phyloP scores from a whole-genome alignment of 2,888 invertebrate genomes.

The Sinodicranocentrus sp. region DNA sequence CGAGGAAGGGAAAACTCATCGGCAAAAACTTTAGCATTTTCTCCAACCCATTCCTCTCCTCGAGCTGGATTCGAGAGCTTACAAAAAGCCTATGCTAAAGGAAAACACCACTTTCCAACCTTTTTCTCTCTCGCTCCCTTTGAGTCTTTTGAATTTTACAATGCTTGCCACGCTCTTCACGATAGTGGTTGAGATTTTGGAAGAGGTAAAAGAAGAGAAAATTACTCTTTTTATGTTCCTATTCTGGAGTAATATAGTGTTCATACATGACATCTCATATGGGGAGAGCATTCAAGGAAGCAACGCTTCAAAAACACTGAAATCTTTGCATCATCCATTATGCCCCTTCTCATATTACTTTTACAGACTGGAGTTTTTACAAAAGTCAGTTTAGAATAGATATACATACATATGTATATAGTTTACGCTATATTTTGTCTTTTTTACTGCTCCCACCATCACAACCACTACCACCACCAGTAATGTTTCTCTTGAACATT shows the following conservation, averaged over 20 bases:
- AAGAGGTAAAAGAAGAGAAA: conserved; percentile 52
- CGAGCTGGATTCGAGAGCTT: no score
- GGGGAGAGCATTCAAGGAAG: conserved; percentile 47
- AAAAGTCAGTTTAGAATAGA: conserved; percentile 32
- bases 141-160: conserved; percentile 34
- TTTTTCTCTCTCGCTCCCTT: conserved; percentile 36
- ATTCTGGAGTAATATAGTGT: neutral
- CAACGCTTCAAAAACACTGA: conserved; percentile 30
- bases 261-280: conserved; percentile 5
- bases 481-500: no score
- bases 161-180: conserved; percentile 18
- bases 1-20: conserved; percentile 73
- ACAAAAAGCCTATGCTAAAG: neutral
- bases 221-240: conserved; percentile 7
- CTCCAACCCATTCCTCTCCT: conserved; percentile 24
- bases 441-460: conserved; percentile 13
- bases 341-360: conserved; percentile 48
- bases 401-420: conserved; percentile 20
- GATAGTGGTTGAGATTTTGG: conserved; percentile 43
- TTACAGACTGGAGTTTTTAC: conserved; percentile 54
- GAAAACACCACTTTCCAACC: conserved; percentile 20
- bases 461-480: conserved; percentile 25
- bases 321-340: conserved; percentile 46
- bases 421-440: neutral
- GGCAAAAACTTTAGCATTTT: conserved; percentile 69